Percentiles rank a stretch among this genome's conserved stretches.
phyloP scores from a whole-genome alignment of 2,113 vertebrate genomes.

The Mesitornis unicolor region DNA sequence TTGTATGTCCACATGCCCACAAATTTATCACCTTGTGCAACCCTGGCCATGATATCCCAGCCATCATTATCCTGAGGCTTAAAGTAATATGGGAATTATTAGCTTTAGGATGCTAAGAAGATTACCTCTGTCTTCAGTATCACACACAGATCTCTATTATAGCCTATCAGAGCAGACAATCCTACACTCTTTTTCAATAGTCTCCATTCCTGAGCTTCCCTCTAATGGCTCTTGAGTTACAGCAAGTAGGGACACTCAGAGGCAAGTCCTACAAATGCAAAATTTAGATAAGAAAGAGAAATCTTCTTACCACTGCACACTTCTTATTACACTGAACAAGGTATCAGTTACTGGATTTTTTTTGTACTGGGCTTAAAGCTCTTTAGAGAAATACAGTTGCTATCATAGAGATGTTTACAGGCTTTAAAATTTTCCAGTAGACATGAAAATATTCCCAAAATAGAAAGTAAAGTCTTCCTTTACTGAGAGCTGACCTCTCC shows the following conservation, averaged over 20 bases:
- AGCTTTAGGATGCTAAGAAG: background rate
- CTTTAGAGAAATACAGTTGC: background rate
- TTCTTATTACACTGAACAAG: background rate
- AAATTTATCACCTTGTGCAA: background rate
- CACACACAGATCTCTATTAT: background rate
- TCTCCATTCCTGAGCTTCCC: background rate
- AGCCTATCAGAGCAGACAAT: background rate
- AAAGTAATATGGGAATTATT: background rate
- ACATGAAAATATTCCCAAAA: background rate
- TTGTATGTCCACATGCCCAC: background rate
- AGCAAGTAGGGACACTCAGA: background rate
- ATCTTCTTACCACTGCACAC: background rate
- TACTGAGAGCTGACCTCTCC: background rate
- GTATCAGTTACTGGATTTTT: background rate
- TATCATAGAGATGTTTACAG: background rate
- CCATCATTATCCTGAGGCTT: background rate
- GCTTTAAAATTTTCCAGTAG: background rate
- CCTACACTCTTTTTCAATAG: background rate
- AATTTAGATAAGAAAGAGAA: background rate
- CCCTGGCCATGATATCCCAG: background rate
- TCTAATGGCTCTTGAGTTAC: background rate
- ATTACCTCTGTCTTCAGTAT: background rate
- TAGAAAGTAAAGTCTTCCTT: background rate
- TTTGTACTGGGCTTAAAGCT: background rate
- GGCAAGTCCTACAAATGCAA: background rate